Evolutionary conservation across 2,797 vertebrate genomes (phyloP), one percentile per base, ranked within the genome.

Genomic region (Anguilla megastoma): DNA sequence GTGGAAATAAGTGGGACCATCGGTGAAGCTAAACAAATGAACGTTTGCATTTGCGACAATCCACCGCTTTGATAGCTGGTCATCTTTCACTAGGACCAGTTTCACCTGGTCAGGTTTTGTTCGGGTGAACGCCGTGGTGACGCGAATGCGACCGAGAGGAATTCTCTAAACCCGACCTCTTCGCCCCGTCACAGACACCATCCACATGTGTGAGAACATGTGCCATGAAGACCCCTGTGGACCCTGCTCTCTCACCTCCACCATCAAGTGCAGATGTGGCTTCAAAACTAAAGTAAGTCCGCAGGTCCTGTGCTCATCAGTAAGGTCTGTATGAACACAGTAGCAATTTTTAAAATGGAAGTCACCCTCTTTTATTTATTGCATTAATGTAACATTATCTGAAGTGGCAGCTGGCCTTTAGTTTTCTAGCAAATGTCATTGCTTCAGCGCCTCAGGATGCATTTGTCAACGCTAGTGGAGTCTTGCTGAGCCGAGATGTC

Each of bases 171-270:
- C 21, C 90, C 24, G 12, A 12, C 58, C 41, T 83, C 0, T 10
- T 60, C 0, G 66, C 58, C 93, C 94, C 93, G 52, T 94, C 88
- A 84, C 94, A 97, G 99, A 98, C 93, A 97, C 94, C n/a, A 86
- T 99, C 92, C 99, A 99, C 93, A 94, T 97, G 12, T 99, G 99
- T 94, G 97, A 98, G 94, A 97, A 96, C 89, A 92, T 99, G 89
- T 99, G 99, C 92, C 99, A 99, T 9, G 98, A 99, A 94, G 98
- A 95, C 90, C 94, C 94, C 90, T 99, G 99, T 92, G 98, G 95
- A 30, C 97, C 97, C 0, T 99, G 99, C 91, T 96, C 97, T 90
- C 97, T 97, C 88, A 99, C 96, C 85, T 98, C 98, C 3, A 96
- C 96, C 79, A 90, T 99, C 95, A 97, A 96, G 91, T 99, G 99